A percentile compares a stretch with the other conserved stretches of the same genome.
phyloP scores from a whole-genome alignment of 2,888 invertebrate genomes.

The Leptinotarsa juncta region DNA sequence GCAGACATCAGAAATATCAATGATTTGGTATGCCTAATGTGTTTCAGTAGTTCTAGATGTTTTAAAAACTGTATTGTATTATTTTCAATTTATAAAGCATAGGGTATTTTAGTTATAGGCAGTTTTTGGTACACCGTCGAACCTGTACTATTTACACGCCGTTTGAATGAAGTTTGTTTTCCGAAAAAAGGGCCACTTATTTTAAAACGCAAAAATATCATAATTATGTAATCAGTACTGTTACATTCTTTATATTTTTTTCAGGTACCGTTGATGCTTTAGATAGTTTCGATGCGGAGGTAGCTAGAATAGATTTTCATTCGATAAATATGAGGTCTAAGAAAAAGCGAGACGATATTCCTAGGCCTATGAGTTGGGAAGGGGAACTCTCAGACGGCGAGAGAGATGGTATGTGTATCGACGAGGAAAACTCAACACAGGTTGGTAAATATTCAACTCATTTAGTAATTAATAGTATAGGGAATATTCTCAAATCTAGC shows the following conservation, averaged over 20 bases:
- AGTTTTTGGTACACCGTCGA: no score
- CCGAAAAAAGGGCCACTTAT: no score
- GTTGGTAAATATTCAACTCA: slow-evolving; percentile 36
- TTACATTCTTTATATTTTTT: slow-evolving; percentile 13
- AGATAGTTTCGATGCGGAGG: slow-evolving; percentile 83
- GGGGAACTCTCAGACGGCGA: slow-evolving; percentile 92
- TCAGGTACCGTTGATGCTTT: slow-evolving; percentile 58
- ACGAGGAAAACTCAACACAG: slow-evolving; percentile 57
- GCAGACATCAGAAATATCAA: no score
- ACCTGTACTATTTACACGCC: no score
- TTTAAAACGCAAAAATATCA: no score
- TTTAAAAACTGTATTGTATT: no score
- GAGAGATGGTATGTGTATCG: slow-evolving; percentile 62
- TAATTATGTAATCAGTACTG: background rate
- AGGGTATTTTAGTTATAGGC: no score
- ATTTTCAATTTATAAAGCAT: no score
- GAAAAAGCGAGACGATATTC: slow-evolving; percentile 60
- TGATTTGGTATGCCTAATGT: no score
- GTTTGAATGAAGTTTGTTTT: no score
- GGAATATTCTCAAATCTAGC: no score
- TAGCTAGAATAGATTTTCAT: slow-evolving; percentile 82
- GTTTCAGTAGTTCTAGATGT: no score
- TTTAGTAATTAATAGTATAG: background rate
- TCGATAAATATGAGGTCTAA: slow-evolving; percentile 61
- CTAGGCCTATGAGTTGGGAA: slow-evolving; percentile 94